Evolutionary conservation across 2,888 invertebrate species (phyloP), one percentile per base, ranked within the genome.

Genomic region (Tuta absoluta): DNA sequence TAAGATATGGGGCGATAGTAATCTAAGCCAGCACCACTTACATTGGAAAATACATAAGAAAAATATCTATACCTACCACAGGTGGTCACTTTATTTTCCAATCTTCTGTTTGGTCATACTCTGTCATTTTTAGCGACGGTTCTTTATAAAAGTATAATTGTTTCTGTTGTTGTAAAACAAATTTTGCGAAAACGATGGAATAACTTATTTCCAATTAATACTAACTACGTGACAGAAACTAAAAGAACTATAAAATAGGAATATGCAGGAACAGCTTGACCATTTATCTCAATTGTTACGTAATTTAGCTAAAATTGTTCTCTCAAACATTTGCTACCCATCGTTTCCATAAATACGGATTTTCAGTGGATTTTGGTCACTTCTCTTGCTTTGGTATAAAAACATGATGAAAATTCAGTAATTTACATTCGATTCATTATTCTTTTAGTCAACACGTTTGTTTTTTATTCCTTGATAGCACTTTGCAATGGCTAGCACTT

Each of bases 281-380:
- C 51, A 53, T 53, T 53, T 53, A 23, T 53, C 51, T 53, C 51
- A 23, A 53, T 53, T 53, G 24, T 53, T 23, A 53, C 23, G 51
- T 53, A 53, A 23, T 53, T 45, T 45, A 45, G 45, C 45, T 45
- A 45, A 45, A 45, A 45, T 45, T 45, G 45, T 45, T 45, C 45
- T n/a, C 45, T 17, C 45, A 45, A 45, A 45, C n/a, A 45, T 45
- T 45, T 17, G 45, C 45, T 45, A 5, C 3, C 45, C 45, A 45
- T 45, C 17, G 45, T 17, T 17, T 45, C n/a, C 45, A 8, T 17
- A 45, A 45, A 45, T 45, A 45, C 45, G n/a, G 45, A 45, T 17
- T 45, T 45, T 45, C 1, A 45, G 17, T 17, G n/a, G 17, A 45
- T 45, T 45, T 41, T 41, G 41, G 41, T 41, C 41, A 1, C 45